These are phyloP conservation scores for Polyergus mexicanus DNA, from an alignment of 1,140 invertebrate genomes.

Conservation along the genomic window DNA sequence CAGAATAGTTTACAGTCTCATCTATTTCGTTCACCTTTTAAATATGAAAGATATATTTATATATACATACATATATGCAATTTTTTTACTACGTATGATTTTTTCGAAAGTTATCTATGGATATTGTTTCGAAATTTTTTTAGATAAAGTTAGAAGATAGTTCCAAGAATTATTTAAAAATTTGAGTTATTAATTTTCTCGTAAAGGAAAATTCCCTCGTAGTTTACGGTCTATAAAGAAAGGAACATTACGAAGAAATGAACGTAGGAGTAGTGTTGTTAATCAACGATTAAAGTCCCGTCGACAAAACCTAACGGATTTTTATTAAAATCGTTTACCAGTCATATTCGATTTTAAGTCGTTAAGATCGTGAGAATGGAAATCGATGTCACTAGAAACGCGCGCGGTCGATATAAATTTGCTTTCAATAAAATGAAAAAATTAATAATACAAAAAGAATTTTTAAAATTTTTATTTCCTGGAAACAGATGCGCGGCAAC, in stretches of 20 bases:
- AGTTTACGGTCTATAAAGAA: constrained; percentile 39
- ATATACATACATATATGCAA: not conserved
- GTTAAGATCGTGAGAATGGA: constrained; percentile 71
- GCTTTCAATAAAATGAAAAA: not conserved
- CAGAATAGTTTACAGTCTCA: not conserved
- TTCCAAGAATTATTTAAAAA: constrained; percentile 31
- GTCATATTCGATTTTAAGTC: constrained; percentile 19
- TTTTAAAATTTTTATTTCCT: constrained; percentile 37
- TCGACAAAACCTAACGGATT: constrained; percentile 66
- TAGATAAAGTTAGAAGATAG: not conserved
- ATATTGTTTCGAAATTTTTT: not conserved
- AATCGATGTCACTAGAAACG: constrained; percentile 48
- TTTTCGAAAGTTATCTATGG: not conserved
- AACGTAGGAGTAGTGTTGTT: constrained; percentile 48
- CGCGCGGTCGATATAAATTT: not conserved
- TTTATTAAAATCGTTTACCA: constrained; percentile 72
- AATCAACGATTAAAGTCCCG: constrained; percentile 46
- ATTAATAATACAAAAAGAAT: not conserved
- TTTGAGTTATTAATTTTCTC: constrained; percentile 36
- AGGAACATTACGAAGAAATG: constrained; percentile 30
- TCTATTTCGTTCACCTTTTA: not conserved
- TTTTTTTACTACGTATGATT: not conserved
- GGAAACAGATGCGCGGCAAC: not conserved
- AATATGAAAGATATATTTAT: not conserved
- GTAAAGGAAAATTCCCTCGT: constrained; percentile 53